phyloP scores from a whole-genome alignment of 2,113 vertebrate species.

The Silurus asotus region DNA sequence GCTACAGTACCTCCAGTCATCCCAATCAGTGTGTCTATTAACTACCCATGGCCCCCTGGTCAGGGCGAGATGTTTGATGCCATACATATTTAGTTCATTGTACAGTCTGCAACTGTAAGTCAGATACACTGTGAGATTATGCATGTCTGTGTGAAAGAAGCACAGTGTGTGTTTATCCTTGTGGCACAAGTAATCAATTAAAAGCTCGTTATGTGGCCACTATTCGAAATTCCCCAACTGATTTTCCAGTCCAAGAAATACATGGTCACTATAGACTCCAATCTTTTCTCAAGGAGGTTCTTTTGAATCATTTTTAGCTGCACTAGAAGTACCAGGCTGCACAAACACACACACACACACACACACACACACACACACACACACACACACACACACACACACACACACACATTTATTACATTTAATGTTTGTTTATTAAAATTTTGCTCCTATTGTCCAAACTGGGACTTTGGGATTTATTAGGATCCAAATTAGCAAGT shows the following conservation, averaged over 20 bases:
- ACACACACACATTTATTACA: neutral
- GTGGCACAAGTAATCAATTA: neutral
- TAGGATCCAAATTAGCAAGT: neutral
- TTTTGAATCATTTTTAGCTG: too few relatives aligned
- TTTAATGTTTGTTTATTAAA: neutral
- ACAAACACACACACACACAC: too few relatives aligned
- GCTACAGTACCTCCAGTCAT: slow-evolving; percentile 9
- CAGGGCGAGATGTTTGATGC: neutral
- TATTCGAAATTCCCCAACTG: neutral
- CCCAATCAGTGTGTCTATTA: slow-evolving; percentile 35
- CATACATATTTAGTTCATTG: slow-evolving; percentile 17
- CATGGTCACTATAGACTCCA: neutral
- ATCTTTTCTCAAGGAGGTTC: too few relatives aligned
- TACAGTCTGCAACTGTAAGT: neutral
- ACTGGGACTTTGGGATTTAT: neutral
- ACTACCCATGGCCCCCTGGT: slow-evolving; percentile 2
- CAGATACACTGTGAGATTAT: neutral
- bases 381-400: too few relatives aligned
- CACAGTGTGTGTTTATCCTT: neutral
- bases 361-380: too few relatives aligned
- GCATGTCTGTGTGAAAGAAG: neutral
- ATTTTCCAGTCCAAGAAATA: neutral
- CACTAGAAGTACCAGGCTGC: too few relatives aligned
- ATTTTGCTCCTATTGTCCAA: neutral
- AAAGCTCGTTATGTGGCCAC: neutral